These are phyloP conservation scores for Lepus oiostolus DNA, from an alignment of 2,797 vertebrate genomes.

Conservation along the genomic window DNA sequence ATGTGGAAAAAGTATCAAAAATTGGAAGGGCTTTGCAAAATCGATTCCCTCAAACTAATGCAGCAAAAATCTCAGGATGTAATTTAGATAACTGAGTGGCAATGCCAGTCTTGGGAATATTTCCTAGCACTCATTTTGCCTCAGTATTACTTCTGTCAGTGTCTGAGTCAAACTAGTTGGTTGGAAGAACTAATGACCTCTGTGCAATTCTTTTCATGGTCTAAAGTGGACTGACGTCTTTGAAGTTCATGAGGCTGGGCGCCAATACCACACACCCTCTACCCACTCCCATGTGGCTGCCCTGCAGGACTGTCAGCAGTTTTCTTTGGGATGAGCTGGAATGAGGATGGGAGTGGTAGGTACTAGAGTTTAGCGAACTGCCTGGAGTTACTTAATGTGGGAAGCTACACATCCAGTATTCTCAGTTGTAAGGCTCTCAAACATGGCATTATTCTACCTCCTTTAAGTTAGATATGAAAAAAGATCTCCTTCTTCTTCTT, in stretches of 20 bases:
- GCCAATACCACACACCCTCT: not conserved
- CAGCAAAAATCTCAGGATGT: not conserved
- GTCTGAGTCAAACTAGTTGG: not conserved
- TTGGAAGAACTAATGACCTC: not conserved
- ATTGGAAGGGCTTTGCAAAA: slow-evolving; percentile 19
- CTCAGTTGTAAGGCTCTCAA: not conserved
- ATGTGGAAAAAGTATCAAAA: not conserved
- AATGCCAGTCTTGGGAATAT: not conserved
- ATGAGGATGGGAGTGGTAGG: fast-evolving
- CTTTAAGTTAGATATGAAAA: not conserved
- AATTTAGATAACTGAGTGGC: not conserved
- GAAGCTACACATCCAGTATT: not conserved
- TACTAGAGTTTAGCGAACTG: not conserved
- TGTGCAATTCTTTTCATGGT: not conserved
- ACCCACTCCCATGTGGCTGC: not conserved
- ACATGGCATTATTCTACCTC: not conserved
- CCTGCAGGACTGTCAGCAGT: not conserved
- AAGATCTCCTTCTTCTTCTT: not conserved
- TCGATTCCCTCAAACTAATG: not conserved
- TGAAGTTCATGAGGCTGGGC: not conserved
- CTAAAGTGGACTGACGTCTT: not conserved
- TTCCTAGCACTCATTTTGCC: not conserved
- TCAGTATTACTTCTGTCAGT: not conserved
- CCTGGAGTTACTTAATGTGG: not conserved
- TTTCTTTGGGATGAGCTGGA: not conserved